Evolutionary conservation across 2,888 invertebrate genomes (phyloP).

Genomic region (Dorcus hopei): DNA sequence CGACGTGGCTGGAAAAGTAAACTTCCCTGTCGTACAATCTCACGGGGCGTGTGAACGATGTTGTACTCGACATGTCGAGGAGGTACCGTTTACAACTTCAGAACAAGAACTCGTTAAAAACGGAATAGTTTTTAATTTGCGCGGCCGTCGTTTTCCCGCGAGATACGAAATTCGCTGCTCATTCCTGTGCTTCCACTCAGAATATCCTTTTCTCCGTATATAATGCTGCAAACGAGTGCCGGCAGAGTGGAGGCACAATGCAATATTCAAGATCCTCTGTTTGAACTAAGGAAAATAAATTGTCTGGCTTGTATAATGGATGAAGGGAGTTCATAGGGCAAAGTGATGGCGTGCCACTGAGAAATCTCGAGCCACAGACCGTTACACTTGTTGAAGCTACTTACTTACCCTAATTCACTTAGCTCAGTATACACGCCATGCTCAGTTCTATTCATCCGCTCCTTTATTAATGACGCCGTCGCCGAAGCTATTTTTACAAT

Average conservation of each 20-base stretch:
- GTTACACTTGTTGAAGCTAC: constrained; percentile 38
- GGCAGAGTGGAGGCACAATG: constrained; percentile 33
- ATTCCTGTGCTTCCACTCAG: constrained; percentile 16
- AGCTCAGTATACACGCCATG: constrained; percentile 20
- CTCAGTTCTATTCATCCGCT: constrained; percentile 14
- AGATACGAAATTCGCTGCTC: constrained; percentile 20
- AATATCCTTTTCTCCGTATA: constrained; percentile 10
- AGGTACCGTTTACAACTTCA: constrained; percentile 16
- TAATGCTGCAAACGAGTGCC: constrained; percentile 23
- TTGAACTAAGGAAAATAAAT: constrained; percentile 46
- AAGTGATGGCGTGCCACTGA: constrained; percentile 39
- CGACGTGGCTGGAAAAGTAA: constrained; percentile 49
- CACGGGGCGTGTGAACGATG: constrained; percentile 28
- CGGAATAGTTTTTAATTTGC: constrained; percentile 24
- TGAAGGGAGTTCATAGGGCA: constrained; percentile 39
- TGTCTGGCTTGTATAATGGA: constrained; percentile 44
- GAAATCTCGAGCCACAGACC: constrained; percentile 31
- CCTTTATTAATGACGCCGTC: constrained; percentile 15
- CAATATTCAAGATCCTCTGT: constrained; percentile 42
- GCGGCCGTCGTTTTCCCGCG: constrained; percentile 22
- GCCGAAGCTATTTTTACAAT: constrained; percentile 16
- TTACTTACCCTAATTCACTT: constrained; percentile 30
- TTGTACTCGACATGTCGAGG: constrained; percentile 28
- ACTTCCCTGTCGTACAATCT: constrained; percentile 26
- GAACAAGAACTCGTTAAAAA: constrained; percentile 22